Evolutionary conservation across 1,140 invertebrate species (phyloP).

Genomic region (Neodiprion virginianus): DNA sequence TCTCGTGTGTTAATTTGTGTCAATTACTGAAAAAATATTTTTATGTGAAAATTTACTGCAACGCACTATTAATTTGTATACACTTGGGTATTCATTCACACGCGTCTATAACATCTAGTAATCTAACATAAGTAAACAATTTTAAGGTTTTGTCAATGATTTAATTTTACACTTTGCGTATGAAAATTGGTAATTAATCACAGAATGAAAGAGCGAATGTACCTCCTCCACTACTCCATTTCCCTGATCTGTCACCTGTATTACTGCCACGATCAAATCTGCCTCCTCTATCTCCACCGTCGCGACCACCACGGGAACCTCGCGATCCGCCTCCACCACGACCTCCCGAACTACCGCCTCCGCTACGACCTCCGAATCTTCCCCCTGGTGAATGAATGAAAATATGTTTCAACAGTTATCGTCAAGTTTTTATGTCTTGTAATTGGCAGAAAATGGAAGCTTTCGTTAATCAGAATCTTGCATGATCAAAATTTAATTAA

Average conservation of each 20-base stretch:
- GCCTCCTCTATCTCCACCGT: slow-evolving; percentile 42
- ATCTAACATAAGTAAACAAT: no score
- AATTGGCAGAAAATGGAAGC: not conserved
- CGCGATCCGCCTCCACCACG: slow-evolving; percentile 40
- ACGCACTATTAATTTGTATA: no score
- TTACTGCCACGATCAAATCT: slow-evolving; percentile 47
- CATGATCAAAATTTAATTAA: not conserved
- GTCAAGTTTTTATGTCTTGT: not conserved
- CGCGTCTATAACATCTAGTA: no score
- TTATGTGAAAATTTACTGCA: no score
- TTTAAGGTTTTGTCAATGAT: no score
- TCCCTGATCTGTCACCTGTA: slow-evolving; percentile 45
- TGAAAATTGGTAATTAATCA: no score
- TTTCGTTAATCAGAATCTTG: no score
- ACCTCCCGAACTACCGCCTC: slow-evolving; percentile 30
- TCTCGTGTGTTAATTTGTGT: no score
- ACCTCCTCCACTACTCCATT: slow-evolving; percentile 43
- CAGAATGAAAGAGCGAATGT: not conserved
- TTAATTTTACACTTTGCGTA: no score
- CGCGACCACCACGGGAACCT: slow-evolving; percentile 41
- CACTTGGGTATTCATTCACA: no score
- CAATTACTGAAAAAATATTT: no score
- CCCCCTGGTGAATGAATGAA: slow-evolving; percentile 24
- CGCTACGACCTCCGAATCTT: slow-evolving; percentile 29
- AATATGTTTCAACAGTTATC: not conserved